Evolutionary conservation across 2,888 invertebrate genomes (phyloP).

Genomic region (Nipponacmea schrenckii): DNA sequence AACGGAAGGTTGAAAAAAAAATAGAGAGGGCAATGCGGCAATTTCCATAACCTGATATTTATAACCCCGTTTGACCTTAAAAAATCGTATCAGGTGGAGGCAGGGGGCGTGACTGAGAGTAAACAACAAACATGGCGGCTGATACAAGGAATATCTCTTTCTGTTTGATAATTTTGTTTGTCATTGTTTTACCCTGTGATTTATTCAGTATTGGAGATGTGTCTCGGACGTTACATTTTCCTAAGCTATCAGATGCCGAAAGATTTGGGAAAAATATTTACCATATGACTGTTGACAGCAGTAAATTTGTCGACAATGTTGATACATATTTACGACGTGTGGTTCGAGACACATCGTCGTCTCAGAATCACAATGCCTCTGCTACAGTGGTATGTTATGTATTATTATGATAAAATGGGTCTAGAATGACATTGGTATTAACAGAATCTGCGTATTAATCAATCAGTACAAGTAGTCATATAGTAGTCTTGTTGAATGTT

Average conservation of each 20-base stretch:
- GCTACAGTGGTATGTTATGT: too few species aligned
- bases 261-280: neutral
- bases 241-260: neutral
- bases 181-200: neutral
- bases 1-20: too few species aligned
- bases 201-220: neutral
- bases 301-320: neutral
- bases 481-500: too few species aligned
- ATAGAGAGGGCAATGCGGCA: too few species aligned
- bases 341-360: slow-evolving; percentile 4
- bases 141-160: slow-evolving; percentile 6
- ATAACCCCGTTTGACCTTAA: neutral
- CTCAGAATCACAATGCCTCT: neutral
- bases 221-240: slow-evolving; percentile 5
- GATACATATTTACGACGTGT: slow-evolving; percentile 13
- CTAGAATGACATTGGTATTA: too few species aligned
- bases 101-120: neutral
- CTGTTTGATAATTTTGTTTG: slow-evolving; percentile 3
- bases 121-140: slow-evolving; percentile 17
- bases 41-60: too few species aligned
- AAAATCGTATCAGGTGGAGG: neutral
- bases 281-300: neutral
- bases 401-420: too few species aligned
- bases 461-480: too few species aligned
- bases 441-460: too few species aligned